Evolutionary conservation across 2,888 invertebrate species (phyloP).

Genomic region (Machimus atricapillus): DNA sequence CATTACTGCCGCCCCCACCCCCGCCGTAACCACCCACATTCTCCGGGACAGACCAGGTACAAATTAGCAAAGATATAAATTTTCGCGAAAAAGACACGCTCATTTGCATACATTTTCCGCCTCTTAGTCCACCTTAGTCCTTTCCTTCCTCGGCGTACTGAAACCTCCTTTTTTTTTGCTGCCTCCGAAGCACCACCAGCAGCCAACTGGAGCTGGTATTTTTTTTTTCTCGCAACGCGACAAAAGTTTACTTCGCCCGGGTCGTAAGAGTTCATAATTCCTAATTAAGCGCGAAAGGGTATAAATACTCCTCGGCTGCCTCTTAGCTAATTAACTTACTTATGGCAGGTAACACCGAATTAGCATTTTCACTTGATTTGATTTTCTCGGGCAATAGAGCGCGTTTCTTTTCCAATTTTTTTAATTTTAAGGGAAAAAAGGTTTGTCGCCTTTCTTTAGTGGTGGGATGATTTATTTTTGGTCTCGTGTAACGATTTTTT

Average conservation of each 20-base stretch:
- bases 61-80: conserved; percentile 40
- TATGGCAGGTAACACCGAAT: conserved; percentile 44
- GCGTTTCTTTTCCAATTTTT: not conserved
- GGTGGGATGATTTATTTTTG: not conserved
- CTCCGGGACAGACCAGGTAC: conserved; percentile 41
- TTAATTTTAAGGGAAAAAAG: not conserved
- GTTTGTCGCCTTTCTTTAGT: not conserved
- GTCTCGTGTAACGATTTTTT: not conserved
- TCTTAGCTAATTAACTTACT: conserved; percentile 44
- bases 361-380: conserved; percentile 44
- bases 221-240: conserved; percentile 8
- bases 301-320: conserved; percentile 34
- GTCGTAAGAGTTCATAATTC: conserved; percentile 40
- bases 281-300: conserved; percentile 38
- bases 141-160: not conserved
- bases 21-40: not conserved
- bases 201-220: not conserved
- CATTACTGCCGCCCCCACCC: not conserved
- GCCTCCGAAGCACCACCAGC: not conserved
- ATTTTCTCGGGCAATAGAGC: conserved; percentile 7
- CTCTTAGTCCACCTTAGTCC: conserved; percentile 2
- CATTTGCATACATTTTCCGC: conserved; percentile 21
- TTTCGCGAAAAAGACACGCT: not conserved
- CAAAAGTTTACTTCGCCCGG: conserved; percentile 34
- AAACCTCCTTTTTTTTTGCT: not conserved